Evolutionary conservation across 2,888 invertebrate genomes (phyloP), one percentile per base, ranked within the genome.

Genomic region (Acleris cristana): DNA sequence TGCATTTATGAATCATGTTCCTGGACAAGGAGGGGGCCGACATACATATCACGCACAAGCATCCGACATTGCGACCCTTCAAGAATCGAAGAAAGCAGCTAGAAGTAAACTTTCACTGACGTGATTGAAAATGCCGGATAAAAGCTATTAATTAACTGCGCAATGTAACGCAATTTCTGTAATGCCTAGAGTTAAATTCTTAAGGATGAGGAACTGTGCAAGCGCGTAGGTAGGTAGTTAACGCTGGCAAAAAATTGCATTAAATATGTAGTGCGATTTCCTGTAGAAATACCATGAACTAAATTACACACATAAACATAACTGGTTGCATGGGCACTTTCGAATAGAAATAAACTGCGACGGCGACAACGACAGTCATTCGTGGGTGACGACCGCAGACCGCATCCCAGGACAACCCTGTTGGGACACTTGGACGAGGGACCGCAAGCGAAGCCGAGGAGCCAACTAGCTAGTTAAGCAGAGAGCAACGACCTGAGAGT

Each of bases 331-430:
- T 19, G 12, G 44, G 53, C 19, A 26, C 55, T 60, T 64, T 64
- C 48, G 26, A 54, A 59, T 14, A 54, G 54, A 60, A 57, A 61
- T 64, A 57, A 30, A 14, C 12, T 23, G 53, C 23, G 70, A 72
- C 60, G 40, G 57, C 18, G 71, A 73, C 60, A 51, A 54, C 59
- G 49, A 21, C 40, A 40, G 48, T 18, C 56, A 55, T 55, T 48
- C 34, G 55, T 48, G 63, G 40, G 40, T 51, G 30, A 34, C 70
- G 73, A 76, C 82, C 81, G 71, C 81, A 78, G 58, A 74, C 79
- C 82, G 73, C 83, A 83, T 78, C 80, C 73, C 67, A 64, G 72
- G 69, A 70, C 69, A 73, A 71, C 72, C 70, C 72, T 73, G 74
- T 76, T 74, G 73, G 73, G 77, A 76, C 79, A 74, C 3, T 40